Conservation (phyloP, 35 echinoderm and acorn worm species). For the Eucidaris tribuloides region DNA sequence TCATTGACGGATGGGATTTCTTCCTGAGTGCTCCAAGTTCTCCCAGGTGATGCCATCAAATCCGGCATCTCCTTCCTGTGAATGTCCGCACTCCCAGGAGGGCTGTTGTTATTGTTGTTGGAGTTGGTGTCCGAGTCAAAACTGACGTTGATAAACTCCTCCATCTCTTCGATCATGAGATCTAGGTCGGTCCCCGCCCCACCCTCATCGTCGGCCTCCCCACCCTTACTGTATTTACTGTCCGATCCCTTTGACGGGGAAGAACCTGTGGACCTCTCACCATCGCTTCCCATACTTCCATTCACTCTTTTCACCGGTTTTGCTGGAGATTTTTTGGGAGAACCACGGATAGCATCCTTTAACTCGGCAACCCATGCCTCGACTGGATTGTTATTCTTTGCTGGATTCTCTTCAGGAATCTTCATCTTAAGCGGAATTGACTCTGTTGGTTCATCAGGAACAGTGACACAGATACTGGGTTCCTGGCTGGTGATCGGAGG, state of each 20-base stretch:
- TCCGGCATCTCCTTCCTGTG: background rate
- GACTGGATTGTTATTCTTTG: background rate
- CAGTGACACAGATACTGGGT: too few species aligned
- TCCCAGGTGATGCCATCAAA: too few species aligned
- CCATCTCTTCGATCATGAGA: conserved; percentile 12
- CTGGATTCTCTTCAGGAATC: too few species aligned
- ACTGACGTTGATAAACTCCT: conserved; percentile 6
- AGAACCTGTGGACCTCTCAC: background rate
- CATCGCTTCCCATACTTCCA: background rate
- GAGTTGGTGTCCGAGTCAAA: background rate
- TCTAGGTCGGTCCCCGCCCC: background rate
- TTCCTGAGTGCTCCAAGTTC: too few species aligned
- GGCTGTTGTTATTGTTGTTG: background rate
- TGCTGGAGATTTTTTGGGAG: background rate
- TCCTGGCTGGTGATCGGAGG: too few species aligned
- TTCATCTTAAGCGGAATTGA: too few species aligned
- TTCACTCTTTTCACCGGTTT: background rate
- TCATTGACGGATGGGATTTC: too few species aligned
- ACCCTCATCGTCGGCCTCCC: background rate
- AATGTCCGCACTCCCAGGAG: background rate
- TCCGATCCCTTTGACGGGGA: background rate
- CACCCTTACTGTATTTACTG: background rate
- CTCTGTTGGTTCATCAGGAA: too few species aligned
- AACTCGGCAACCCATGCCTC: background rate
- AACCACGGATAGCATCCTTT: background rate